Evolutionary conservation across 2,888 invertebrate species (phyloP), one percentile per base, ranked within the genome.

Genomic region (Rotaria sp.): DNA sequence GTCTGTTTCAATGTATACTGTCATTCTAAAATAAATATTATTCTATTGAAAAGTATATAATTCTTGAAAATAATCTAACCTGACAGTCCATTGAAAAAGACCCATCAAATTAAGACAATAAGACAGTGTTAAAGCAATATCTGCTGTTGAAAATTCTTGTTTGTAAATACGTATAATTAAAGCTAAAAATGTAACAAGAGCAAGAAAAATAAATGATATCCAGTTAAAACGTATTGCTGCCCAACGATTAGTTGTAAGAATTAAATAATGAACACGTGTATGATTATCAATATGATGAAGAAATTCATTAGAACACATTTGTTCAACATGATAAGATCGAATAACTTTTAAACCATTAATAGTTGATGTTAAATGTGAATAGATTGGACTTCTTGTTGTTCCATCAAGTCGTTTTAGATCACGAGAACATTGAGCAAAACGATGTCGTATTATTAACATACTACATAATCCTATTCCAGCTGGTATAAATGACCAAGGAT

Each of bases 181-280:
- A 24, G 21, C 55, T 55, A 10, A 55, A 24, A 55, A 24, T 24
- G 24, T 55, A 18, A 97, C 96, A 84, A 95, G 91, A 0, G 94
- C 93, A 87, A 97, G 95, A 91, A 96, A 97, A 11, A 95, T 88
- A 0, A 95, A 94, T 90, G 96, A 96, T 85, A 96, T 93, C 88
- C 95, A 92, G 90, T 98, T 98, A 89, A 98, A 92, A 93, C 95
- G 95, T 89, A 96, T 95, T 0, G 96, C 97, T 90, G 98, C 96
- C 88, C 97, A 96, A 87, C 97, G 94, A 35, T 95, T 95, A 11
- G 95, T 94, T 0, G 95, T 94, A 86, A 97, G 94, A 91, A 96
- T 96, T 89, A 96, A 92, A 90, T 94, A 96, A 94, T 95, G 97
- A 11, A 96, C 94, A 1, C 96, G 95, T 85, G 96, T 95, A 90